Conservation (phyloP, 2,797 vertebrate genomes). For the Octomys mimax region DNA sequence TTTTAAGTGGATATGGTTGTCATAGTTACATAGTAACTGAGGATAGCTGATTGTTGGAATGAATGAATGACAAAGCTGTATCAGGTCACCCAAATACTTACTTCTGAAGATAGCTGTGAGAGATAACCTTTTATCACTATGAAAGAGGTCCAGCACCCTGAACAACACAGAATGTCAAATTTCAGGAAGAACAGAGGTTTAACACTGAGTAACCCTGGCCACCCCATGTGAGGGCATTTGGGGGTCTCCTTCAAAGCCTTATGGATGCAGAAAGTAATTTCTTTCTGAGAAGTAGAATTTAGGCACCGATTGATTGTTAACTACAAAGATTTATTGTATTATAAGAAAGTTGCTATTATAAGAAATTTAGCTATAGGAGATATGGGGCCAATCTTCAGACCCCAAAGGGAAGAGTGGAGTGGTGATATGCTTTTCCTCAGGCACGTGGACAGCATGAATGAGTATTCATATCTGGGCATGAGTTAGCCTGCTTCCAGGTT, state of each 20-base stretch:
- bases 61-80: neutral
- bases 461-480: neutral
- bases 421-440: neutral
- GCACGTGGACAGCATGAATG: rapidly evolving
- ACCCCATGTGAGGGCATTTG: rapidly evolving
- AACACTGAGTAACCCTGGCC: neutral
- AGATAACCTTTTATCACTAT: neutral
- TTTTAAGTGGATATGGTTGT: neutral
- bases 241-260: neutral
- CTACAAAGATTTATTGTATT: neutral
- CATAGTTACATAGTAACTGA: neutral
- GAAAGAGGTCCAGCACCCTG: neutral
- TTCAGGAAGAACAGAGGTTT: neutral
- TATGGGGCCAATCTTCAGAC: neutral
- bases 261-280: neutral
- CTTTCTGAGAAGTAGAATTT: neutral
- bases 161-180: neutral
- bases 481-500: neutral
- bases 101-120: neutral
- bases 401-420: neutral
- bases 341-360: neutral
- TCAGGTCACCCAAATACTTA: neutral
- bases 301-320: neutral
- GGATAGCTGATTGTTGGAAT: neutral
- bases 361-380: neutral